A percentile compares a stretch with the other conserved stretches of the same genome.
Evolutionary conservation across 2,797 vertebrate genomes (phyloP).

Genomic region (Sebastes taczanowskii): DNA sequence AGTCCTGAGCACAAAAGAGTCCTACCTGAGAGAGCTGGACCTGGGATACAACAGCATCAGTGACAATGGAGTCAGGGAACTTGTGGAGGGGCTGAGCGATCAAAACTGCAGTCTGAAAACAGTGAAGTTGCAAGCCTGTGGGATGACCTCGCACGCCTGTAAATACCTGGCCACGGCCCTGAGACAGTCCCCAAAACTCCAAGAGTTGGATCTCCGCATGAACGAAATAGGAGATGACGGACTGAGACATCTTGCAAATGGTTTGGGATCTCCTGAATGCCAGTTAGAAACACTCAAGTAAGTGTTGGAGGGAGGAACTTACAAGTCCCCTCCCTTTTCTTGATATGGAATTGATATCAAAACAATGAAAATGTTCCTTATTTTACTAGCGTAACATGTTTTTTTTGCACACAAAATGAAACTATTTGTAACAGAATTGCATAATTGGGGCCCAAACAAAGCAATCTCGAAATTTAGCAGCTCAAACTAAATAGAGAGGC

Average conservation of each 20-base stretch:
- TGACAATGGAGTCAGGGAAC: constrained; percentile 28
- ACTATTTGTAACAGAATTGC: not conserved
- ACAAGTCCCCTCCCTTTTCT: not conserved
- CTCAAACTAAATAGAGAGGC: not conserved
- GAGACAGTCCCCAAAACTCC: constrained; percentile 5
- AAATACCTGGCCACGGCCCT: constrained; percentile 14
- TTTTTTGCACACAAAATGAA: not conserved
- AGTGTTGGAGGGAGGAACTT: not conserved
- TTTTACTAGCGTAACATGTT: not conserved
- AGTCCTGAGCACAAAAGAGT: constrained; percentile 22
- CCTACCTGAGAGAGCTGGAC: constrained; percentile 53
- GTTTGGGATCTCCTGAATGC: constrained; percentile 26
- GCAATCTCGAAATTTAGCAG: not conserved
- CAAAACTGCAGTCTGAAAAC: constrained; percentile 38
- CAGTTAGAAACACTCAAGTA: constrained; percentile 42
- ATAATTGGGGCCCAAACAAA: not conserved
- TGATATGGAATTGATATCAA: not conserved
- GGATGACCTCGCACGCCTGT: constrained; percentile 23
- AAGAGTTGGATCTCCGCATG: constrained; percentile 51
- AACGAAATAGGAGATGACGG: constrained; percentile 52
- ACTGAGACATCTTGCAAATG: constrained; percentile 18
- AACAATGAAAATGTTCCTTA: not conserved
- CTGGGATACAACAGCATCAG: constrained; percentile 63
- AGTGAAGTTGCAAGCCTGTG: constrained; percentile 45
- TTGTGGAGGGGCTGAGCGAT: constrained; percentile 29